Evolutionary conservation across 2,113 vertebrate species (phyloP).

Genomic region (Suricata suricatta): DNA sequence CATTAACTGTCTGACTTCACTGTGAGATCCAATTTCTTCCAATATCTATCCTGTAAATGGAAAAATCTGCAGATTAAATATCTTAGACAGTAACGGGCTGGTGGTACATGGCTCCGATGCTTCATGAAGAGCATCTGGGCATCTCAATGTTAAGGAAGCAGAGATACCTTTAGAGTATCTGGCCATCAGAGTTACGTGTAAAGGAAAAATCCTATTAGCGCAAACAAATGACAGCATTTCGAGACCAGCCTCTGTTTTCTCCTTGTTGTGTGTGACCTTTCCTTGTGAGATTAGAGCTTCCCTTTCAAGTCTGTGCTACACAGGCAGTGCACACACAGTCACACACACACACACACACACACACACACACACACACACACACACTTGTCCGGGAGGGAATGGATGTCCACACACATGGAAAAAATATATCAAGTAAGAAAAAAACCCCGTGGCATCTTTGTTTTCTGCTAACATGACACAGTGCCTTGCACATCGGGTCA

Average conservation of each 20-base stretch:
- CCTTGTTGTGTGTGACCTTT: background rate
- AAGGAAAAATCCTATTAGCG: background rate
- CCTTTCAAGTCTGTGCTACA: background rate
- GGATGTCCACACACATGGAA: background rate
- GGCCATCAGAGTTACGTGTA: fast-evolving
- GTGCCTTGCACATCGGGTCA: background rate
- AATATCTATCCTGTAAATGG: background rate
- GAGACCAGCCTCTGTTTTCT: too few species aligned
- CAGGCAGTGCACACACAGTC: fast-evolving
- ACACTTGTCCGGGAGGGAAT: fast-evolving
- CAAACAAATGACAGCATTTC: background rate
- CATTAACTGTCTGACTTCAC: background rate
- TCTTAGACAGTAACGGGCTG: background rate
- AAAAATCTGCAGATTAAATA: background rate
- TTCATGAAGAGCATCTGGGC: background rate
- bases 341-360: fast-evolving
- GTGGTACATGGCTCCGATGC: fast-evolving
- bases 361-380: fast-evolving
- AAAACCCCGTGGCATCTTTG: background rate
- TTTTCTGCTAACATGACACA: background rate
- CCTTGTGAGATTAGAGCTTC: fast-evolving
- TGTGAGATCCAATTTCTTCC: background rate
- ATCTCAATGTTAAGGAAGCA: background rate
- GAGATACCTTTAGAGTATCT: too few species aligned
- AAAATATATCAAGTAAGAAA: background rate